phyloP scores from a whole-genome alignment of 2,113 vertebrate species.

The Nothocercus nigrocapillus region DNA sequence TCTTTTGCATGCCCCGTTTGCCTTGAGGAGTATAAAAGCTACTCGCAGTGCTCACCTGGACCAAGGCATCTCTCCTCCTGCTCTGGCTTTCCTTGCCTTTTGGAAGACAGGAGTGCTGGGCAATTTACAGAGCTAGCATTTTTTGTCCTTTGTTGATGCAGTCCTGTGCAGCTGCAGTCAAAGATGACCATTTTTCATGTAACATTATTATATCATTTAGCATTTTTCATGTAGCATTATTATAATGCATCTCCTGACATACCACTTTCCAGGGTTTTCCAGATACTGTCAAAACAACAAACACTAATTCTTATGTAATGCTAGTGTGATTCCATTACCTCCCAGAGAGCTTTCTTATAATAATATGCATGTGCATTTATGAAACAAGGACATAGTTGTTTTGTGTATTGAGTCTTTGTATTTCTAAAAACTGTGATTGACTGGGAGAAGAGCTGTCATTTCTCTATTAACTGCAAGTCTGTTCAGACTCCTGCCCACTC shows the following conservation, averaged over 20 bases:
- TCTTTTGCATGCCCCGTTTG: rapidly evolving
- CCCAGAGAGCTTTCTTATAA: not conserved
- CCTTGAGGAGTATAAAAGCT: not conserved
- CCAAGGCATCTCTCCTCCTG: not conserved
- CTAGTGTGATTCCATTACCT: not conserved
- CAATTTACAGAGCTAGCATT: not conserved
- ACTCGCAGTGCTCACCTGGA: not conserved
- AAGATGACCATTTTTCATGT: not conserved
- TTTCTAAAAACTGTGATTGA: not conserved
- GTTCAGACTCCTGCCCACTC: not conserved
- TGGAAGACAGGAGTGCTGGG: not conserved
- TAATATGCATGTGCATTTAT: not conserved
- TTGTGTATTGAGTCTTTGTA: not conserved
- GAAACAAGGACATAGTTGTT: not conserved
- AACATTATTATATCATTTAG: no score
- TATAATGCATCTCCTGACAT: not conserved
- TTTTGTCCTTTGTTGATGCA: not conserved
- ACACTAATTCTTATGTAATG: not conserved
- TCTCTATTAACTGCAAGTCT: not conserved
- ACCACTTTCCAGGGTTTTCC: not conserved
- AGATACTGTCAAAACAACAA: not conserved
- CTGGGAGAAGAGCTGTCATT: constrained; percentile 1
- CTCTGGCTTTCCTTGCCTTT: not conserved
- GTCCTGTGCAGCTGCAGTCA: not conserved
- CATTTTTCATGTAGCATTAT: not conserved